These are phyloP conservation scores for Tigriopus californicus DNA, from an alignment of 2,888 invertebrate genomes.

Conservation along the genomic window DNA sequence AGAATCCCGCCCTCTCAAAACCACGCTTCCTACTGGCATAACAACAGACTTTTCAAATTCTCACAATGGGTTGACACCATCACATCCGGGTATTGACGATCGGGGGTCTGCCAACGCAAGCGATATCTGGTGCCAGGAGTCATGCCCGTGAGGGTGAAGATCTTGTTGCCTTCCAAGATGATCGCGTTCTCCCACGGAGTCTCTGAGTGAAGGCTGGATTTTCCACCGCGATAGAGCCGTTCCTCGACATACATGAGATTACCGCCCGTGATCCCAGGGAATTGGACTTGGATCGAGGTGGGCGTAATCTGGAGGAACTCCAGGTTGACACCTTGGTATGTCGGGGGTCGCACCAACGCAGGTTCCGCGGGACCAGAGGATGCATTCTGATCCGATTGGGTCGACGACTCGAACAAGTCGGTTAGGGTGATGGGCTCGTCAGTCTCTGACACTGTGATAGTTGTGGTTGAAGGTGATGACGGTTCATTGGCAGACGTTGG, in stretches of 20 bases:
- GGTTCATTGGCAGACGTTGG: too few species aligned
- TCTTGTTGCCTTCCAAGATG: conserved; percentile 11
- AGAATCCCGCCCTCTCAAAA: neutral
- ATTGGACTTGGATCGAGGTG: conserved; percentile 11
- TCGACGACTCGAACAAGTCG: too few species aligned
- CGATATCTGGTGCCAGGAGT: conserved; percentile 1
- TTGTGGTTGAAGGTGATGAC: too few species aligned
- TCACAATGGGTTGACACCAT: neutral
- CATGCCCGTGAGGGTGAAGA: conserved; percentile 10
- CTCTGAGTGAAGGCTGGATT: neutral
- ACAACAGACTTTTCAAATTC: neutral
- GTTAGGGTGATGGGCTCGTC: too few species aligned
- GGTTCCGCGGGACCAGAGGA: too few species aligned
- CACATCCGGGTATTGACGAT: conserved; percentile 10
- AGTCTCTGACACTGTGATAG: too few species aligned
- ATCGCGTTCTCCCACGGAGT: conserved; percentile 13
- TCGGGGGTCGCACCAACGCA: too few species aligned
- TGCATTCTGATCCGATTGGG: too few species aligned
- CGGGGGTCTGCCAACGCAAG: conserved; percentile 8
- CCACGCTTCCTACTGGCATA: neutral
- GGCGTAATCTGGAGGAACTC: conserved; percentile 8
- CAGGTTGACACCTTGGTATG: neutral
- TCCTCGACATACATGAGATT: conserved; percentile 13
- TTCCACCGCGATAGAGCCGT: neutral
- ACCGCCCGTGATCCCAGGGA: conserved; percentile 13